Evolutionary conservation across 2,888 invertebrate genomes (phyloP).

Genomic region (Agrotis puta): DNA sequence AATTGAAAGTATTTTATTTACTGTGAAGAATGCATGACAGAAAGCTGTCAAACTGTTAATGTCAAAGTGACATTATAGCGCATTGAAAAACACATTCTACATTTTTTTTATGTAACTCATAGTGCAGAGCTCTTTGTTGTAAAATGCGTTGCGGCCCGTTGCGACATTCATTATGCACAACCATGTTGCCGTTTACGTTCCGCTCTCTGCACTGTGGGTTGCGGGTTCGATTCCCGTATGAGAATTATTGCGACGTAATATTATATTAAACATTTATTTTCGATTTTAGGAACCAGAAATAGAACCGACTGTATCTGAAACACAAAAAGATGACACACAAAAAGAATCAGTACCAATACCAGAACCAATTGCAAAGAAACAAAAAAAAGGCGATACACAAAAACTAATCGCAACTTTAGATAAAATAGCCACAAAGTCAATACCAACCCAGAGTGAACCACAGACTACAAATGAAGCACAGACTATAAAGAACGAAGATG

Average conservation of each 20-base stretch:
- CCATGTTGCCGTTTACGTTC: not conserved
- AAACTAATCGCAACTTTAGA: not conserved
- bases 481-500: conserved; percentile 22
- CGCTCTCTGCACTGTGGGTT: not conserved
- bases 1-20: too few relatives aligned
- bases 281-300: not conserved
- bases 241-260: not conserved
- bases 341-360: not conserved
- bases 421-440: not conserved
- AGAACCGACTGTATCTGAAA: too few relatives aligned
- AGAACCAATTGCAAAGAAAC: not conserved
- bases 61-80: not conserved
- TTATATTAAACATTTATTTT: not conserved
- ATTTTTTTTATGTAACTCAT: too few relatives aligned
- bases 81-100: not conserved
- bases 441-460: not conserved
- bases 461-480: conserved; percentile 1
- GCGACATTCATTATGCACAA: too few relatives aligned
- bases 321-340: too few relatives aligned
- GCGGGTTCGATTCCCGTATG: not conserved
- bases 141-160: not conserved
- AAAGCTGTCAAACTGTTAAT: not conserved
- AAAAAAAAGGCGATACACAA: not conserved
- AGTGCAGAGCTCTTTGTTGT: too few relatives aligned
- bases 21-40: too few relatives aligned